Conservation (phyloP, 2,797 vertebrate species). For the Antrozous pallidus region DNA sequence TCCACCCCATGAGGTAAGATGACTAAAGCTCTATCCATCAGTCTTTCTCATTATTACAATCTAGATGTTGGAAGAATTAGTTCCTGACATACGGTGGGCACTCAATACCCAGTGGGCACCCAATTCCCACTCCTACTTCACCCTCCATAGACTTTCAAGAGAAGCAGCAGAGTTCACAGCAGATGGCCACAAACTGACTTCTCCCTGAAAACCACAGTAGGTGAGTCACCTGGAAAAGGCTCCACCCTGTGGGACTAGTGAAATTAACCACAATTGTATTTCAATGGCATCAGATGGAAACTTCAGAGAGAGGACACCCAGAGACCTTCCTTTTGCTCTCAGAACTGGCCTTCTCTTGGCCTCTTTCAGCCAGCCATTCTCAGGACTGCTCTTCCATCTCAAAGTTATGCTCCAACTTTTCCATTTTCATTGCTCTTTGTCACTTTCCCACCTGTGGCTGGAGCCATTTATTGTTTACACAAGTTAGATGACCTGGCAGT, state of each 20-base stretch:
- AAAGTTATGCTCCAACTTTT: background rate
- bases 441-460: background rate
- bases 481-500: background rate
- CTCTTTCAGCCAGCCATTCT: background rate
- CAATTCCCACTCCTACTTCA: background rate
- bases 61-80: background rate
- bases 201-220: conserved; percentile 43
- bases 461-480: background rate
- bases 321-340: background rate
- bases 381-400: background rate
- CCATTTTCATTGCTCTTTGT: background rate
- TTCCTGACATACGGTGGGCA: background rate
- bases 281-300: background rate
- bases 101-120: background rate
- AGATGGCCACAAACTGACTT: conserved; percentile 16
- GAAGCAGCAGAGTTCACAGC: background rate
- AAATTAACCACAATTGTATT: background rate
- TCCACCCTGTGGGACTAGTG: background rate
- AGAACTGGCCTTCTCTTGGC: background rate
- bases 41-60: background rate
- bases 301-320: background rate
- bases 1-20: background rate
- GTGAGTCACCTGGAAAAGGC: conserved; percentile 40
- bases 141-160: background rate
- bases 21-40: background rate